Evolutionary conservation across 2,797 vertebrate genomes (phyloP), one percentile per base, ranked within the genome.

Genomic region (Miichthys miiuy): DNA sequence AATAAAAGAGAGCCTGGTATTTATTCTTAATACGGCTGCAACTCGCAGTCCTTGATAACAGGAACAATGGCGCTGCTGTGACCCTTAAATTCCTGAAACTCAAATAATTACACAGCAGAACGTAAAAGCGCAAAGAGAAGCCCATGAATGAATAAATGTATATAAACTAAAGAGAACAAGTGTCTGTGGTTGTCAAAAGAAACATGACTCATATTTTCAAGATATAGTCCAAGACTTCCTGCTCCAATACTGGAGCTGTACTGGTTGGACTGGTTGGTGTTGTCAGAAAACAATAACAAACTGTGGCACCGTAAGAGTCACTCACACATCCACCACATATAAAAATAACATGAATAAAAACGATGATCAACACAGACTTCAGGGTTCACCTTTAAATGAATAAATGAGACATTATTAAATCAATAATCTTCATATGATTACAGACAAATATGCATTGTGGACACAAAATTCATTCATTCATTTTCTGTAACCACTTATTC

Each of bases 201-300:
- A 61, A 61, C 7, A 56, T 48, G 38, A 25, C 2, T 46, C 3
- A 57, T 9, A 44, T 47, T 68, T 68, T 75, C 7, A 64, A 46
- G 1, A 30, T n/a, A 25, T 41, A 8, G 1, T 17, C 6, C n/a
- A 12, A 65, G 21, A 44, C 61, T 57, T 78, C 51, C 9, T 71
- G 34, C 3, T 55, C n/a, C 65, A 82, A 82, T 34, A 72, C 75
- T 79, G 86, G 1, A 83, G 75, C n/a, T 74, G 88, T 87, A 1
- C 69, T 88, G 90, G 83, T 58, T 38, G 41, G 21, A 66, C 6
- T 23, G 12, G 34, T 38, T 14, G 48, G 9, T 48, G 25, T 58
- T 13, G 6, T 66, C 27, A 44, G 46, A 57, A 27, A 38, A 64
- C 9, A 34, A 13, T 12, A 57, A 75, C 6, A 56, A 68, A 46